Evolutionary conservation across 2,113 vertebrate species (phyloP).

Genomic region (Caloenas nicobarica): DNA sequence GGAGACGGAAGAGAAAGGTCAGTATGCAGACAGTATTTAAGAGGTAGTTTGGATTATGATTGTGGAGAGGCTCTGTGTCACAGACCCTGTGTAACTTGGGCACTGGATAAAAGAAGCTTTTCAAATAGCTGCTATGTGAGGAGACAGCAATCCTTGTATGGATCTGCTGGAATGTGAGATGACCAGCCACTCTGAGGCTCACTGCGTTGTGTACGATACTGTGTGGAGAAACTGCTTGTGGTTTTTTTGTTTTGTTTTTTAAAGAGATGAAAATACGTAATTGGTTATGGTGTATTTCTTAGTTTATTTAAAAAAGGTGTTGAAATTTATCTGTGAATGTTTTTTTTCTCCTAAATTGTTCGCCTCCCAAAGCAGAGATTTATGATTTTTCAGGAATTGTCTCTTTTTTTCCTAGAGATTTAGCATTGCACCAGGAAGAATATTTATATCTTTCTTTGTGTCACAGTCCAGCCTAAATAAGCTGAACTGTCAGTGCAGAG

Average conservation of each 20-base stretch:
- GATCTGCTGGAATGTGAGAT: neutral
- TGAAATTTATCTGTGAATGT: neutral
- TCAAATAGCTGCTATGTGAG: neutral
- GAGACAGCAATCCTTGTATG: neutral
- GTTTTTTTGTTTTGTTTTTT: neutral
- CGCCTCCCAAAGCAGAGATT: neutral
- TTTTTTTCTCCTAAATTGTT: neutral
- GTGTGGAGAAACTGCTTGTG: neutral
- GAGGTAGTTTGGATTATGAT: neutral
- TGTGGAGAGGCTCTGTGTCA: neutral
- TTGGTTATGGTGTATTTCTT: neutral
- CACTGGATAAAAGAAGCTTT: neutral
- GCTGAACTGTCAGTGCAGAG: neutral
- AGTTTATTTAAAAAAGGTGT: neutral
- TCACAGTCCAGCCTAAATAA: neutral
- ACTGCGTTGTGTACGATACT: accelerated
- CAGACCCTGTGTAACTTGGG: neutral
- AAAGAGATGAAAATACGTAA: neutral
- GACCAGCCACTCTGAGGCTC: neutral
- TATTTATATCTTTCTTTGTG: neutral
- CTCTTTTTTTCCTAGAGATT: neutral
- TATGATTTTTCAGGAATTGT: neutral
- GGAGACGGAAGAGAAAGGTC: neutral
- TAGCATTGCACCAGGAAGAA: neutral
- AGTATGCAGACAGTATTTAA: neutral